A percentile compares a stretch with the other conserved stretches of the same genome.
Evolutionary conservation across 2,113 vertebrate species (phyloP).

Genomic region (Ammospiza caudacuta): DNA sequence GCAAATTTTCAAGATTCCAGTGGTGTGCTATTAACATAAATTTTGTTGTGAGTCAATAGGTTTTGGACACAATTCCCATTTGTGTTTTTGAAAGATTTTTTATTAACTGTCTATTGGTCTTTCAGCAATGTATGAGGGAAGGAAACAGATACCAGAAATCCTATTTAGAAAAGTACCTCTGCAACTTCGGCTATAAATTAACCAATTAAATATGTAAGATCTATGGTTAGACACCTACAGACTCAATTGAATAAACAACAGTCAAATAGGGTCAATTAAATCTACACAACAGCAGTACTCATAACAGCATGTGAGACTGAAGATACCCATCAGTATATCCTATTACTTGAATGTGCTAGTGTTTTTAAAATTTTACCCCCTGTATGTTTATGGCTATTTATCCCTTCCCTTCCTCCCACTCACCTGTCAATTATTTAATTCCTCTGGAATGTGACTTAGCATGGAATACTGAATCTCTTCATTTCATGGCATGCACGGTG

Average conservation of each 20-base stretch:
- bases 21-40: not conserved
- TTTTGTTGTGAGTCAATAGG: not conserved
- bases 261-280: constrained; percentile 20
- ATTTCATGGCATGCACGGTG: constrained; percentile 7
- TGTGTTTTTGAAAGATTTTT: not conserved
- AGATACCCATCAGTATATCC: constrained; percentile 27
- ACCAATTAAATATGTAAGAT: constrained; percentile 20
- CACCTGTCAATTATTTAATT: constrained; percentile 48
- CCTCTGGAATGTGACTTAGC: constrained; percentile 60
- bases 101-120: not conserved
- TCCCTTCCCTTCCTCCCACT: not conserved
- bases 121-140: not conserved
- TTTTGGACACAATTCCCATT: not conserved
- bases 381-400: constrained; percentile 34
- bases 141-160: not conserved
- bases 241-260: constrained; percentile 27
- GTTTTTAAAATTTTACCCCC: constrained; percentile 27
- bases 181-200: not conserved
- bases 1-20: not conserved
- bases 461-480: constrained; percentile 27
- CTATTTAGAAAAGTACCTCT: not conserved
- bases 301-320: not conserved
- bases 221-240: constrained; percentile 30
- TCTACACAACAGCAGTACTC: not conserved
- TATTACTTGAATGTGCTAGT: not conserved